Conservation (phyloP, 1,140 invertebrate species). For the Saccostrea echinata region DNA sequence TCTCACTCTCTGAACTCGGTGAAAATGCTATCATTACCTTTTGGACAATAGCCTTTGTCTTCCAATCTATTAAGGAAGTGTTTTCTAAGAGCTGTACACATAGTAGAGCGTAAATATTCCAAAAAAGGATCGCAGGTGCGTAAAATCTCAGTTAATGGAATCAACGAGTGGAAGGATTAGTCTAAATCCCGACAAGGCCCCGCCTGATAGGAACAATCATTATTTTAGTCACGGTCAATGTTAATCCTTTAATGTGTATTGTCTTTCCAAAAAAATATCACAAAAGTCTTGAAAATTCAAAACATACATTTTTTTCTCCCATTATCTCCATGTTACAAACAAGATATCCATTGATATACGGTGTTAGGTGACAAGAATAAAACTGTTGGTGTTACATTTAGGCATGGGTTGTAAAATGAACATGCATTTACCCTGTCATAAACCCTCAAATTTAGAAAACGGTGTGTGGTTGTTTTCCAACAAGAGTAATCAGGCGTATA, state of each 20-base stretch:
- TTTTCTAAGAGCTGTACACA: not conserved
- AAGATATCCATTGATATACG: not conserved
- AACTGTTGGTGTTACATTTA: not conserved
- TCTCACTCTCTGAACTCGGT: slow-evolving; percentile 9
- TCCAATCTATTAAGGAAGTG: not conserved
- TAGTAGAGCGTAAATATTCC: not conserved
- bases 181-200: not conserved
- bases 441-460: not conserved
- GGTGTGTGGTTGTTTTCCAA: not conserved
- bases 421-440: slow-evolving; percentile 21
- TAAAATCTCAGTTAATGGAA: not conserved
- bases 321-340: not conserved
- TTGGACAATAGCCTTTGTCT: not conserved
- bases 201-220: not conserved
- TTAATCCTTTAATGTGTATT: slow-evolving; percentile 26
- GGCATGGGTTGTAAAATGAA: not conserved
- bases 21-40: not conserved
- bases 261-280: not conserved
- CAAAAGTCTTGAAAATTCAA: not conserved
- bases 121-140: not conserved
- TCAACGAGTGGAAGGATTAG: not conserved
- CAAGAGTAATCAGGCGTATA: slow-evolving; percentile 4
- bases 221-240: not conserved
- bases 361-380: not conserved
- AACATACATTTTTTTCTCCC: not conserved